Evolutionary conservation across 2,888 invertebrate genomes (phyloP).

Genomic region (Patella depressa): DNA sequence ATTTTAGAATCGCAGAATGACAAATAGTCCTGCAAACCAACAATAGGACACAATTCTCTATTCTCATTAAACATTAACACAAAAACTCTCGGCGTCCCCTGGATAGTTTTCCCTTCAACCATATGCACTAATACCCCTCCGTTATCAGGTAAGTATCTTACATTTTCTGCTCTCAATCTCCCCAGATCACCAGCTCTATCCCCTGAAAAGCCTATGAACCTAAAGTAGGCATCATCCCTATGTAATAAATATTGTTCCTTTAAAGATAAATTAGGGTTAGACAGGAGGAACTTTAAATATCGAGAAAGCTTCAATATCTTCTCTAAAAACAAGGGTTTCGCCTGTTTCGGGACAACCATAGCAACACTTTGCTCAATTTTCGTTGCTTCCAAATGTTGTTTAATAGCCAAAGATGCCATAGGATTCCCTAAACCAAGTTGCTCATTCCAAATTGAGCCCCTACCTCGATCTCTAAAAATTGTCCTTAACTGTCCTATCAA

Average conservation of each 20-base stretch:
- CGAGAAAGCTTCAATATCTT: neutral
- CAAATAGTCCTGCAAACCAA: too few species aligned
- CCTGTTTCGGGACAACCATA: neutral
- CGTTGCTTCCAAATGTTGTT: neutral
- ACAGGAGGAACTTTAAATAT: neutral
- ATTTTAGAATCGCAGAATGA: too few species aligned
- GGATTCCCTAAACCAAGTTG: neutral
- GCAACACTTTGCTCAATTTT: neutral
- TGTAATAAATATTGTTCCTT: neutral
- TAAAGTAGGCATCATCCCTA: neutral
- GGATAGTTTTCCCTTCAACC: neutral
- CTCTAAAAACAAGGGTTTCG: neutral
- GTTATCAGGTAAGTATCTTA: slow-evolving; percentile 3
- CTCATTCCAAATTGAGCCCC: neutral
- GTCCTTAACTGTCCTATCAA: neutral
- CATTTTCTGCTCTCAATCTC: neutral
- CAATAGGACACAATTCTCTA: too few species aligned
- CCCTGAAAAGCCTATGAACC: neutral
- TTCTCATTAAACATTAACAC: too few species aligned
- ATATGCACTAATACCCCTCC: neutral
- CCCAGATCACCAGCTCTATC: neutral
- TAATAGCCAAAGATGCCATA: neutral
- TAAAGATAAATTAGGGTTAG: neutral
- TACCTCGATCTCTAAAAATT: neutral
- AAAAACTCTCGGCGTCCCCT: neutral